Percentiles rank a stretch among this genome's conserved stretches.
phyloP scores from a whole-genome alignment of 2,113 vertebrate species.

The Peromyscus californicus region DNA sequence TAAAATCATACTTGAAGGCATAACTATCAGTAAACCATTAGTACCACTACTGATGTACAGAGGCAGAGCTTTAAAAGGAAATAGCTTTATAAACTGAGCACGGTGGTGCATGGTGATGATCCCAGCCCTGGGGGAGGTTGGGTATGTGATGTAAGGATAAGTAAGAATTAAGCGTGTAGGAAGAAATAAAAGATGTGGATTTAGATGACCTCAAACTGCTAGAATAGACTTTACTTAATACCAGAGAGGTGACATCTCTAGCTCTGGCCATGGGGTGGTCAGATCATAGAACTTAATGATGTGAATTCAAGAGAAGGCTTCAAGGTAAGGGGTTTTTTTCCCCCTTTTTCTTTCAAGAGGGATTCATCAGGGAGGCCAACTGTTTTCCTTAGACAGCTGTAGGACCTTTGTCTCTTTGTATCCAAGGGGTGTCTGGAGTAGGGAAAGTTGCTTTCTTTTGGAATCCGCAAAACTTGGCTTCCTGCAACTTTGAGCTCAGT shows the following conservation, averaged over 20 bases:
- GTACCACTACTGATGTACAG: not conserved
- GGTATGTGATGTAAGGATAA: not conserved
- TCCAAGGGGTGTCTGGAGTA: not conserved
- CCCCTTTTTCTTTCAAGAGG: no score
- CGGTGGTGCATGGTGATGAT: not conserved
- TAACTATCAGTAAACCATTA: not conserved
- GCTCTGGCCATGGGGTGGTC: not conserved
- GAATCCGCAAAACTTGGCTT: not conserved
- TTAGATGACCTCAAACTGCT: not conserved
- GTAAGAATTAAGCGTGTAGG: no score
- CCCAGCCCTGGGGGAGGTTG: not conserved
- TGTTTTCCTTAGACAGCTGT: not conserved
- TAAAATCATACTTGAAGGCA: not conserved
- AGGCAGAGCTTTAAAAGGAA: slow-evolving; percentile 1
- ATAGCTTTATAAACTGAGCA: not conserved
- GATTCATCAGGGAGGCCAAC: not conserved
- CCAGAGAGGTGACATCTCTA: not conserved
- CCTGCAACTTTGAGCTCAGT: not conserved
- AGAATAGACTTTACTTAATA: not conserved
- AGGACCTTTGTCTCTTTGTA: not conserved
- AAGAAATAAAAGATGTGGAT: not conserved
- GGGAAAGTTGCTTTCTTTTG: not conserved
- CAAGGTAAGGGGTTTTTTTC: no score
- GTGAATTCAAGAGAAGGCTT: not conserved
- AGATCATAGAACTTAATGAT: not conserved